These are phyloP conservation scores for Microplitis demolitor DNA, from an alignment of 1,140 invertebrate species.

Conservation along the genomic window DNA sequence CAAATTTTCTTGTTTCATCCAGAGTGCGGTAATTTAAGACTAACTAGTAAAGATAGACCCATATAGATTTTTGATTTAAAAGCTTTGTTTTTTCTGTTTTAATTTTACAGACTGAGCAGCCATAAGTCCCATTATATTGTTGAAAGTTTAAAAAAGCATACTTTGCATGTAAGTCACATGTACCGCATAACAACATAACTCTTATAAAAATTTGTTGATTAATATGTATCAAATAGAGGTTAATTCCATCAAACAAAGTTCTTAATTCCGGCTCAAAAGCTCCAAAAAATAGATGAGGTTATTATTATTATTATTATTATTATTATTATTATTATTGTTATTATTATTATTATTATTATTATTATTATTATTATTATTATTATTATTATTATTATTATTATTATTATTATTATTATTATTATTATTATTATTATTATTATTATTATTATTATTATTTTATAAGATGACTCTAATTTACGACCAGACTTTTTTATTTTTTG, in stretches of 20 bases:
- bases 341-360: no score
- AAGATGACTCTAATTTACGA: no score
- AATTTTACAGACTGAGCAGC: background rate
- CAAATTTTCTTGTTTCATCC: background rate
- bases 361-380: no score
- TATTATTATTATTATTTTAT: no score
- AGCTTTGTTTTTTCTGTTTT: background rate
- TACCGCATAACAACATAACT: background rate
- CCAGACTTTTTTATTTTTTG: no score
- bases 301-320: no score
- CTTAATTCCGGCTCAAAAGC: background rate
- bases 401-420: no score
- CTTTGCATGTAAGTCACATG: conserved; percentile 10
- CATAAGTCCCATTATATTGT: conserved; percentile 8
- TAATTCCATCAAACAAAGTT: background rate
- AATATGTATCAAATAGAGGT: background rate
- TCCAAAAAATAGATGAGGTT: background rate
- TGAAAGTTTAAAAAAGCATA: conserved; percentile 3
- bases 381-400: no score
- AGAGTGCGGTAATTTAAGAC: background rate
- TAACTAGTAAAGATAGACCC: background rate
- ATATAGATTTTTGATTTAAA: background rate
- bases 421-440: no score
- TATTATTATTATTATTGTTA: no score
- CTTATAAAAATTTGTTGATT: background rate